Conservation (phyloP, 2,113 vertebrate genomes). For the Odobenus rosmarus region DNA sequence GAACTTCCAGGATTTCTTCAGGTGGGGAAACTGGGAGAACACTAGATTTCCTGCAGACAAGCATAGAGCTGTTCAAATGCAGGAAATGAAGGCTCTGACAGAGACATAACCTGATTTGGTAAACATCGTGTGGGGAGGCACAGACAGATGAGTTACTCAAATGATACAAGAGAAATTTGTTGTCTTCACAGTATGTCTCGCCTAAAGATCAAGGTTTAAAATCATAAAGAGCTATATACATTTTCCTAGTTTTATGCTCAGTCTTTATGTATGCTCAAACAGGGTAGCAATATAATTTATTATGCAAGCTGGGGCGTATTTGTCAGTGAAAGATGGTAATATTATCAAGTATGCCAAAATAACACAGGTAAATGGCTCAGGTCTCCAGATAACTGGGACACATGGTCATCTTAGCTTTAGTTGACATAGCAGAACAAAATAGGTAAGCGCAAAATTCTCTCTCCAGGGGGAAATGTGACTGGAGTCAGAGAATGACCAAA, state of each 20-base stretch:
- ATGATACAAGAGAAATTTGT: background rate
- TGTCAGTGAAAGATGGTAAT: background rate
- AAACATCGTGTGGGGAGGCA: background rate
- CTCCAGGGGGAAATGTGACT: background rate
- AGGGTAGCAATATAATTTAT: background rate
- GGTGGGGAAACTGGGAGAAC: background rate
- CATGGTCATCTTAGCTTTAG: background rate
- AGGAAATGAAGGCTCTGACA: background rate
- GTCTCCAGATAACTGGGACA: background rate
- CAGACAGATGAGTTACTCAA: background rate
- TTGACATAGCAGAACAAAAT: background rate
- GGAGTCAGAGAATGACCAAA: background rate
- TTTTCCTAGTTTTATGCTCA: background rate
- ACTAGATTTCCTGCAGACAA: background rate
- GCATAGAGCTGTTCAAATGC: background rate
- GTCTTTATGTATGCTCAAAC: background rate
- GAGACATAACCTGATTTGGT: background rate
- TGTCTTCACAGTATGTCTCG: background rate
- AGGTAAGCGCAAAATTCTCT: background rate
- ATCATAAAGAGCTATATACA: background rate
- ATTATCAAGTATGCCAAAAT: background rate
- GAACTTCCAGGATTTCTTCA: background rate
- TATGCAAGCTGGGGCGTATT: background rate
- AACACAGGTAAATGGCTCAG: background rate
- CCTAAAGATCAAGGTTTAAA: background rate